These are phyloP conservation scores for Gryllus bimaculatus DNA, from an alignment of 1,140 invertebrate genomes.

Conservation along the genomic window DNA sequence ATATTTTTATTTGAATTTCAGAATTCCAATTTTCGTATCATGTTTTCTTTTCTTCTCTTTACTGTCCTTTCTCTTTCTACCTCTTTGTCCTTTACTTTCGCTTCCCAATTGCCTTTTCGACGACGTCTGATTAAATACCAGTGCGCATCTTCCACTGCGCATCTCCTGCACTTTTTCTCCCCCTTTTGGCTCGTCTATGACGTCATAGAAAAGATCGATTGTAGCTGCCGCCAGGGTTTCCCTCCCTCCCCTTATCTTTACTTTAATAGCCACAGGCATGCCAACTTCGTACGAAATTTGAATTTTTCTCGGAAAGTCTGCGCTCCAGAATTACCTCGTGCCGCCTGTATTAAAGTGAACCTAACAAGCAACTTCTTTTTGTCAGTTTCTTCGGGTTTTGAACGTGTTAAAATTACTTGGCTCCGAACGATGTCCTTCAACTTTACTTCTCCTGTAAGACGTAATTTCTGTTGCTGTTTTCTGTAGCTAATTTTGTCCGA, in stretches of 20 bases:
- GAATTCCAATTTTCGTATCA: not conserved
- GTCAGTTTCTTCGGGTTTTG: no score
- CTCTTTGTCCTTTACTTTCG: not conserved
- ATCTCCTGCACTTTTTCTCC: constrained; percentile 15
- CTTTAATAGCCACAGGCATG: constrained; percentile 13
- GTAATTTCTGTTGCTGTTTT: no score
- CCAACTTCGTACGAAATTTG: constrained; percentile 6
- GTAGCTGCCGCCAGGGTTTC: constrained; percentile 22
- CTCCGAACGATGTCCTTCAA: no score
- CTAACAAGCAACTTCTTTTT: no score
- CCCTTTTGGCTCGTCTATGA: constrained; percentile 22
- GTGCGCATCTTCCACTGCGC: constrained; percentile 10
- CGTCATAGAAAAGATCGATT: constrained; percentile 27
- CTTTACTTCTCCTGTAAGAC: no score
- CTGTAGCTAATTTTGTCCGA: no score
- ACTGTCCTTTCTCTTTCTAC: not conserved
- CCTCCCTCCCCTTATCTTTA: constrained; percentile 16
- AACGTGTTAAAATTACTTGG: no score
- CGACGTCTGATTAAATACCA: constrained; percentile 15
- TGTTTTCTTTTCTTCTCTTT: not conserved
- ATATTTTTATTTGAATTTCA: constrained; percentile 6
- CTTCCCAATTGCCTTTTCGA: not conserved
- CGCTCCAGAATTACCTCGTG: no score
- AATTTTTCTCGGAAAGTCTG: not conserved
- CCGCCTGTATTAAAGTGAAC: no score